phyloP scores from a whole-genome alignment of 2,113 vertebrate genomes.

The Phyllopteryx taeniolatus region DNA sequence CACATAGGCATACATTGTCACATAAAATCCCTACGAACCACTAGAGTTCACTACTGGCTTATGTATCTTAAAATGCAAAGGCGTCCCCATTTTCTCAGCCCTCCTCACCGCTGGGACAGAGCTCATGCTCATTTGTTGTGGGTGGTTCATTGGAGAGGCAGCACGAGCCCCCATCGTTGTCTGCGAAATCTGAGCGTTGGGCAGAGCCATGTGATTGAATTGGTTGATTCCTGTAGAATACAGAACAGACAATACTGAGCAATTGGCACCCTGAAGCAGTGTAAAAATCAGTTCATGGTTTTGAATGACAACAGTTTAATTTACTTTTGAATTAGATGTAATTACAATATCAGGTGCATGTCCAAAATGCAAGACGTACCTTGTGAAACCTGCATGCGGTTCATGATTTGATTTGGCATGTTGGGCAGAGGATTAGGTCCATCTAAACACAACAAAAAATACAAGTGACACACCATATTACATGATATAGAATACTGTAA shows the following conservation, averaged over 20 bases:
- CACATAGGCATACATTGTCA: no score
- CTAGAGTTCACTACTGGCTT: no score
- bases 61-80: no score
- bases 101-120: constrained; percentile 85
- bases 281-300: not conserved
- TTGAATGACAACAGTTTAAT: not conserved
- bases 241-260: constrained; percentile 3
- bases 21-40: no score
- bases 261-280: constrained; percentile 2
- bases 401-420: constrained; percentile 85
- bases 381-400: constrained; percentile 90
- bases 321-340: not conserved
- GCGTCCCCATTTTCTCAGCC: not conserved
- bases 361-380: constrained; percentile 67
- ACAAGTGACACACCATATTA: not conserved
- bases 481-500: not conserved
- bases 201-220: constrained; percentile 89
- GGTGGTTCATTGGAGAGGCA: constrained; percentile 91
- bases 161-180: constrained; percentile 85
- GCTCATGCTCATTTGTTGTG: constrained; percentile 91
- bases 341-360: not conserved
- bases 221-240: constrained; percentile 85
- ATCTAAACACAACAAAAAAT: constrained; percentile 70
- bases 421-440: constrained; percentile 89
- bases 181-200: constrained; percentile 88